Evolutionary conservation across 1,140 invertebrate species (phyloP), one percentile per base, ranked within the genome.

Genomic region (Coenobita brevimanus): DNA sequence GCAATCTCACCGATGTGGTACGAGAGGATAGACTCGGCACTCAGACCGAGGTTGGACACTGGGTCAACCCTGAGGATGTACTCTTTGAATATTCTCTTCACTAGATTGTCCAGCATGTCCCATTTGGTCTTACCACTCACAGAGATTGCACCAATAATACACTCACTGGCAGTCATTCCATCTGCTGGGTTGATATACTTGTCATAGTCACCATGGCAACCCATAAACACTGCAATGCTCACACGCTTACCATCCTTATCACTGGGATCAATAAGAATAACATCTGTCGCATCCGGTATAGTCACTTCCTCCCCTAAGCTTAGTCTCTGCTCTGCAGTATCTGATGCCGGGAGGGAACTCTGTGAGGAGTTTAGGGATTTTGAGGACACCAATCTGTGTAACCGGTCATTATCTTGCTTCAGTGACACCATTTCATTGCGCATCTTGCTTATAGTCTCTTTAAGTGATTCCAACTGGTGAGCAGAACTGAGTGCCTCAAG

Each of bases 381-480:
- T 36, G 95, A 96, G 3, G 96, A 96, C 0, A 98, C 96, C 90
- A 98, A 93, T 90, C 97, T 94, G 91, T 99, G 97, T 0, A 99
- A 94, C 50, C 98, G 94, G 91, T 99, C 97, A 92, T 99, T 99
- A 92, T 99, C 99, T 91, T 99, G 97, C 92, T 99, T 99, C 90
- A 99, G 93, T 91, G 96, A 97, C 90, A 97, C 93, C 97, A 99
- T 99, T 93, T 99, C 98, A 92, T 96, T 96, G 93, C 97, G 96
- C 97, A 99, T 98, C 93, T 98, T 98, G 91, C 96, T 97, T 91
- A 99, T 97, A 57, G 97, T 98, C 92, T 99, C 98, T 92, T 98
- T 97, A 0, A 99, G 94, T 88, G 97, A 98, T 93, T 99, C 98
- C 54, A 99, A 93, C 93, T 99, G 98, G 93, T 99, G 98, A 2